Evolutionary conservation across 2,113 vertebrate genomes (phyloP), one percentile per base, ranked within the genome.

Genomic region (Pongo pygmaeus): DNA sequence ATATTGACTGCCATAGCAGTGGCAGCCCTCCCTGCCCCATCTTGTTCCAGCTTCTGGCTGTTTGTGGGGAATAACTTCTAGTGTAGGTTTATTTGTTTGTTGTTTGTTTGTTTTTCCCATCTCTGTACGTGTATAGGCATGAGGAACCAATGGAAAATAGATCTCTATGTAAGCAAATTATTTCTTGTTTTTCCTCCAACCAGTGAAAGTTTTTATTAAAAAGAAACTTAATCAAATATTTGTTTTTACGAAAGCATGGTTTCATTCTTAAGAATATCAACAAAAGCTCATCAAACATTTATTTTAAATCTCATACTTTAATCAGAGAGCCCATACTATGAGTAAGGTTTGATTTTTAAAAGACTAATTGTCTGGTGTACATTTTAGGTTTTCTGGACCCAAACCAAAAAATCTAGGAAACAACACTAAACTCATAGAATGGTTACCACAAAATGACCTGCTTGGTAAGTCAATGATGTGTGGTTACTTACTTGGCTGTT

Each of bases 361-460:
- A 94, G 80, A 35, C 13, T 91, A 3, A 83, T 59, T 55, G 27
- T 95, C 79, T 95, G 35, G 4, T 97, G 6, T 90, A 3, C 72
- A 25, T 97, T 98, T 93, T 97, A 99, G 99, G 97, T 99, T 99
- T 99, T 99, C 99, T 94, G 99, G 99, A 98, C 99, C 99, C 75
- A 99, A 99, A 97, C 99, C 99, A 59, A 99, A 98, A 98, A 99
- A 99, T 98, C 99, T 99, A 84, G 99, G 99, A 93, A 99, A 99
- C 98, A 99, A 99, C 97, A 99, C 99, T 8, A 99, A 99, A 98
- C 99, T 99, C 59, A 99, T 99, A 97, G 99, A 99, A 80, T 99
- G 99, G 99, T 98, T 99, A 99, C 99, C 99, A 23, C 99, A 99
- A 97, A 99, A 99, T 4, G 99, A 99, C 97, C 98, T 99, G 88